A percentile compares a stretch with the other conserved stretches of the same genome.
Evolutionary conservation across 1,140 invertebrate genomes (phyloP).

Genomic region (Argopecten irradians): DNA sequence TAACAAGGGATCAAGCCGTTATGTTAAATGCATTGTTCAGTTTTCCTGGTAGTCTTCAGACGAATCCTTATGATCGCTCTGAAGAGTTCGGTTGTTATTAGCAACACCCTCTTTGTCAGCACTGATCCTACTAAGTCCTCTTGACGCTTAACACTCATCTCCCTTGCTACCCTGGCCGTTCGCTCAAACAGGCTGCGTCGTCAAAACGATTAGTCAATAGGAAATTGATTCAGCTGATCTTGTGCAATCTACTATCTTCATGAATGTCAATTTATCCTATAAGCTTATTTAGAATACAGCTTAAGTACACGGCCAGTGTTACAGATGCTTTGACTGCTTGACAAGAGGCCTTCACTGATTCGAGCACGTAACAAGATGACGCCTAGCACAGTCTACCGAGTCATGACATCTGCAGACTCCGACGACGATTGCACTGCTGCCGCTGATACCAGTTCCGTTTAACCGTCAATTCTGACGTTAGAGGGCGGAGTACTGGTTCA

Average conservation of each 20-base stretch:
- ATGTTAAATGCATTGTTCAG: neutral
- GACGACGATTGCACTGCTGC: neutral
- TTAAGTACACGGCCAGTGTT: slow-evolving; percentile 14
- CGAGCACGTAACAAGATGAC: slow-evolving; percentile 14
- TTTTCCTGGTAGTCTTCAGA: neutral
- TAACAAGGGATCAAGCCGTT: neutral
- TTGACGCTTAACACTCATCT: neutral
- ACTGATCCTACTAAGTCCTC: slow-evolving; percentile 10
- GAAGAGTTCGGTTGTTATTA: neutral
- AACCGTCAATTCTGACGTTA: neutral
- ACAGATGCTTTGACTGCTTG: neutral
- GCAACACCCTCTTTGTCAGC: neutral
- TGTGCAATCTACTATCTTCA: slow-evolving; percentile 10
- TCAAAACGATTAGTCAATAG: slow-evolving; percentile 1
- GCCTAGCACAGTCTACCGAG: neutral
- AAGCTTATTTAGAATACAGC: slow-evolving; percentile 22
- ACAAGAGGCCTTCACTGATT: neutral
- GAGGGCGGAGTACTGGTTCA: neutral
- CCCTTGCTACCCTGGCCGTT: neutral
- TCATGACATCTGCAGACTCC: neutral
- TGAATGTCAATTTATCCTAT: slow-evolving; percentile 14
- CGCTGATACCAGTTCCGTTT: neutral
- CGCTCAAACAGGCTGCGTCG: neutral
- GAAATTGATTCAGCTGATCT: slow-evolving; percentile 17
- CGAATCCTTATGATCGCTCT: neutral